Conservation (phyloP, 2,888 invertebrate genomes). For the Dyspetes luteomarginatus region DNA sequence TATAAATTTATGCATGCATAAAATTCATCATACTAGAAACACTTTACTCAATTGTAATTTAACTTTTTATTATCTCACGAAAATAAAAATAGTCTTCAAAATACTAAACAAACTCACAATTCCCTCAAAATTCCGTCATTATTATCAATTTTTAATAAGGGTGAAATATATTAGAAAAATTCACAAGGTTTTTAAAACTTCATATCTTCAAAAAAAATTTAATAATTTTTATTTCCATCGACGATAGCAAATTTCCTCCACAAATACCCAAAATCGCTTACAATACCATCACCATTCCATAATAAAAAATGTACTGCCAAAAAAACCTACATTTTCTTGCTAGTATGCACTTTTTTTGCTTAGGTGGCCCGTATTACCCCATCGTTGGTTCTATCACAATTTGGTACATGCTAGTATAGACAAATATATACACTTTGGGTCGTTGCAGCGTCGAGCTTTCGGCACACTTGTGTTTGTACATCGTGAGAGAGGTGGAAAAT, state of each 20-base stretch:
- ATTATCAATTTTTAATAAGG: no score
- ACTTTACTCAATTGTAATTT: no score
- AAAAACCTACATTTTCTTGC: neutral
- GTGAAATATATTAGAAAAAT: neutral
- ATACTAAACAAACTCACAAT: no score
- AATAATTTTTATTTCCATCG: neutral
- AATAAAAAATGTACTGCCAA: no score
- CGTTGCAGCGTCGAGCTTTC: conserved; percentile 34
- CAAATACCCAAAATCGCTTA: neutral
- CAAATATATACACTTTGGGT: neutral
- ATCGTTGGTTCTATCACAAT: no score
- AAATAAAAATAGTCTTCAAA: no score
- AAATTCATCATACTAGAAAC: no score
- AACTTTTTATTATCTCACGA: no score
- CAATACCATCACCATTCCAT: no score
- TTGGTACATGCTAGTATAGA: neutral
- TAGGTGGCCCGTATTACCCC: neutral
- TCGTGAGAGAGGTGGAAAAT: conserved; percentile 49
- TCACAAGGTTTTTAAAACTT: neutral
- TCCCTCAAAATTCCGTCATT: no score
- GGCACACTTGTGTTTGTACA: conserved; percentile 56
- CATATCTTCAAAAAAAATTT: neutral
- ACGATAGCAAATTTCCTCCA: neutral
- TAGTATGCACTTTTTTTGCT: neutral
- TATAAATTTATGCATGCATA: no score